Conservation (phyloP, 2,797 vertebrate genomes). For the Molossus alvarezi region DNA sequence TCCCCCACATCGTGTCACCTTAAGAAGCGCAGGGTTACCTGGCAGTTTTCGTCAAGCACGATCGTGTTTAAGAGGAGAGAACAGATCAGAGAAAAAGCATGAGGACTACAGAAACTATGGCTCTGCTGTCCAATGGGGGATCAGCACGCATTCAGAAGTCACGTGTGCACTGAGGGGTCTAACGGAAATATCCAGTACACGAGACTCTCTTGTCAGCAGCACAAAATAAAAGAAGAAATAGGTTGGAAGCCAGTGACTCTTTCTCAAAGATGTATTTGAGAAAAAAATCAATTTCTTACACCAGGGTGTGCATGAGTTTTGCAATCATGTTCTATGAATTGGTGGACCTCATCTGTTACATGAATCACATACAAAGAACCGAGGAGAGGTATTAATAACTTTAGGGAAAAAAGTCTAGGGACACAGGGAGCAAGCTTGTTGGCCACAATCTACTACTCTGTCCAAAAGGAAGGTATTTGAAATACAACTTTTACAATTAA, state of each 20-base stretch:
- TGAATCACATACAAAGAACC: neutral
- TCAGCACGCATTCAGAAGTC: neutral
- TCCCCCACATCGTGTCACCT: neutral
- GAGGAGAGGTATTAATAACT: neutral
- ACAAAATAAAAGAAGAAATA: neutral
- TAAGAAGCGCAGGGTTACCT: neutral
- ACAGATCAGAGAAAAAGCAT: neutral
- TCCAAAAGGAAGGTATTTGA: neutral
- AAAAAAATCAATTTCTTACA: neutral
- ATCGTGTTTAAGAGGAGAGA: neutral
- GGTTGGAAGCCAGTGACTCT: neutral
- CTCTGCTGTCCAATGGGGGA: neutral
- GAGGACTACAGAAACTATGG: neutral
- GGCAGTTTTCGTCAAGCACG: neutral
- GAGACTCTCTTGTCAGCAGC: neutral
- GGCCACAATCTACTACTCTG: neutral
- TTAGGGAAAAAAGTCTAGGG: neutral
- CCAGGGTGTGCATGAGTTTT: neutral
- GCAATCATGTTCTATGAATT: neutral
- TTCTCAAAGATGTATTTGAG: neutral
- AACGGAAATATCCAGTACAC: neutral
- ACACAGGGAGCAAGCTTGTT: neutral
- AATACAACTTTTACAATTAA: conserved; percentile 36
- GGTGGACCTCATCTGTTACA: neutral
- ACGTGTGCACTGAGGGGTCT: neutral